These are phyloP conservation scores for Tenthredo notha DNA, from an alignment of 2,888 invertebrate genomes.

Conservation along the genomic window DNA sequence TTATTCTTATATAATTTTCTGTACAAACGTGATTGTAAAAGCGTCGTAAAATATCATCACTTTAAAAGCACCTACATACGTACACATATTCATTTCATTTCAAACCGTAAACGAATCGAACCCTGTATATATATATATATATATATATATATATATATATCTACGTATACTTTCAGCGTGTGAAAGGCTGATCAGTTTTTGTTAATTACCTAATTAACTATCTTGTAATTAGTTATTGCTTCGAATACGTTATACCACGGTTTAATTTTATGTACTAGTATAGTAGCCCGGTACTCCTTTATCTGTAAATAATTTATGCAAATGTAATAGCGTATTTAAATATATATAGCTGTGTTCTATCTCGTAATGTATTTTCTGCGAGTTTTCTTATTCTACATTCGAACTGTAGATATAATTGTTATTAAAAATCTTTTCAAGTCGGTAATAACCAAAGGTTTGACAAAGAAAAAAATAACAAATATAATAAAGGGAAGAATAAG, in stretches of 20 bases:
- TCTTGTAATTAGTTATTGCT: conserved; percentile 24
- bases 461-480: background rate
- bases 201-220: conserved; percentile 44
- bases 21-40: background rate
- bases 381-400: background rate
- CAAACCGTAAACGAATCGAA: background rate
- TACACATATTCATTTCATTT: background rate
- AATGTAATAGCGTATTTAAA: background rate
- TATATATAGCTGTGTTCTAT: background rate
- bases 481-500: background rate
- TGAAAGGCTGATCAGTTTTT: conserved; percentile 37
- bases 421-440: background rate
- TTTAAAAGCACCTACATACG: background rate
- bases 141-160: background rate
- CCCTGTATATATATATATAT: background rate
- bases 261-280: background rate
- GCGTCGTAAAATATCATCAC: conserved; percentile 19
- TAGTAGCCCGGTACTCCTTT: background rate
- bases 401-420: no score
- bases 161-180: background rate
- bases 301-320: conserved; percentile 11
- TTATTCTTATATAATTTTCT: background rate
- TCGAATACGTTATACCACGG: background rate
- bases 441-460: background rate
- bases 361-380: background rate